Conservation (phyloP, 1,140 invertebrate species). For the Zelostemma sp. region DNA sequence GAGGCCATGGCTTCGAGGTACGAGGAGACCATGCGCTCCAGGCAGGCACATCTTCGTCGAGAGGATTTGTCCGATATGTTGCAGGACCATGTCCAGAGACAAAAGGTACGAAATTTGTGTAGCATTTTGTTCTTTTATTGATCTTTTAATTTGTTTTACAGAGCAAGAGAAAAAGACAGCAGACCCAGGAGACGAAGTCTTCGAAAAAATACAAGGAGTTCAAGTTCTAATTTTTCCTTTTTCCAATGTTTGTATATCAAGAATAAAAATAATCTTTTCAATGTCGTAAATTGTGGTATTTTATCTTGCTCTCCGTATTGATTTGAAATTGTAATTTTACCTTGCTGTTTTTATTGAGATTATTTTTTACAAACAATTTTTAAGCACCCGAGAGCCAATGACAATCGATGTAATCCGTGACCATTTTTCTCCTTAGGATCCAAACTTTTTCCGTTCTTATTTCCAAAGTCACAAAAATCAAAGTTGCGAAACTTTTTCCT, state of each 20-base stretch:
- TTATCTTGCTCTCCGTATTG: too few species aligned
- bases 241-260: too few species aligned
- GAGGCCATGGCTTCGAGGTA: conserved; percentile 97
- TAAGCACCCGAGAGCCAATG: too few species aligned
- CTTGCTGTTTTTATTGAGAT: too few species aligned
- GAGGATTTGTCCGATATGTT: conserved; percentile 99
- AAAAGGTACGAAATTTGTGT: conserved; percentile 76
- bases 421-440: too few species aligned
- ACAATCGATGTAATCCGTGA: too few species aligned
- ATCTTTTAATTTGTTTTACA: conserved; percentile 67
- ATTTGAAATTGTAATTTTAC: too few species aligned
- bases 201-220: conserved; percentile 98
- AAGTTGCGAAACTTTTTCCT: conserved; percentile 36
- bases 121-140: not conserved
- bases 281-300: too few species aligned
- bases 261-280: too few species aligned
- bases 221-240: conserved; percentile 86
- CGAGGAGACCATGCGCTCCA: conserved; percentile 95
- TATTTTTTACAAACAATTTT: too few species aligned
- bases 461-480: not conserved
- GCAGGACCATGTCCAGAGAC: conserved; percentile 95
- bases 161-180: conserved; percentile 93
- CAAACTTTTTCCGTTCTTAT: too few species aligned
- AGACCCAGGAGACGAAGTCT: conserved; percentile 88
- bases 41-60: conserved; percentile 87